Evolutionary conservation across 2,797 vertebrate species (phyloP), one percentile per base, ranked within the genome.

Genomic region (Melanogrammus aeglefinus): DNA sequence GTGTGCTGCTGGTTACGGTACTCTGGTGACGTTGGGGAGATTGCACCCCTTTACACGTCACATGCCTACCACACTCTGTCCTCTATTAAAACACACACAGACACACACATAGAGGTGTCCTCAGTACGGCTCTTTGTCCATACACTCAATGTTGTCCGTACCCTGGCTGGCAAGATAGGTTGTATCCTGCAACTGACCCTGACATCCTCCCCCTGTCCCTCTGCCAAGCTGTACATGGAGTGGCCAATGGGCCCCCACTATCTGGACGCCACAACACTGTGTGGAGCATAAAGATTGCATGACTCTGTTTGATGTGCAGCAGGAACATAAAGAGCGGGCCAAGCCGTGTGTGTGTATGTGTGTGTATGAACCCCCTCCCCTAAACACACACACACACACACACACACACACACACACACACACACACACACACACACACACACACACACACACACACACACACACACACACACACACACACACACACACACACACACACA

Each of bases 111-210:
- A 41, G 39, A 41, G 39, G 14, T 44, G 13, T 44, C 13, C 41
- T 66, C 21, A 66, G 21, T n/a, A 24, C n/a, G 18, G 24, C 57
- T 24, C 57, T 66, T 78, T 80, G 84, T 84, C 83, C 83, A 85
- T 87, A 90, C 85, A 88, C 86, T 91, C 86, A 82, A 86, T 78
- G 75, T 69, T 76, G 79, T 81, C 75, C 3, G 33, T 73, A 77
- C 76, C 73, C 86, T 84, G 82, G 82, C 85, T 33, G 31, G 31
- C 76, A 78, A 73, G 29, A 39, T 69, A 83, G 74, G 76, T 74
- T 69, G 82, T 74, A 84, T 85, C 71, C 83, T 77, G 75, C 80
- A 87, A 86, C 85, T 80, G 80, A 82, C 88, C 81, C 78, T 80
- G 84, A 88, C 85, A 84, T 31, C 77, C 81, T 75, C 79, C 83